These are phyloP conservation scores for Thaumatotibia leucotreta DNA, from an alignment of 1,140 invertebrate genomes.

Conservation along the genomic window DNA sequence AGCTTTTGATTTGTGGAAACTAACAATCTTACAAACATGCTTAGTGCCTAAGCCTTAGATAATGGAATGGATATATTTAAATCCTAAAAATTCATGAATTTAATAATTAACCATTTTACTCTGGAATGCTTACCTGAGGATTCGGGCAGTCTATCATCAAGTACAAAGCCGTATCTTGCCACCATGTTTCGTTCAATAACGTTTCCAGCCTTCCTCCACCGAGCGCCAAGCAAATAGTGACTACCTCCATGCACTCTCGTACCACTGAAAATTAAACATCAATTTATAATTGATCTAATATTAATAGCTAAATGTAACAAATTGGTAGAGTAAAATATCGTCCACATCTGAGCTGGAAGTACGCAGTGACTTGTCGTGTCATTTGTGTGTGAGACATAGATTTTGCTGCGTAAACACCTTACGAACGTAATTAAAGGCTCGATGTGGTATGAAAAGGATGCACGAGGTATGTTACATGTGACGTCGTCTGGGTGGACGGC, in stretches of 20 bases:
- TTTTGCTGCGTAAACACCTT: not conserved
- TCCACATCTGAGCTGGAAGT: too few species aligned
- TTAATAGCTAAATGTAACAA: not conserved
- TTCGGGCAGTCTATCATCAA: conserved; percentile 88
- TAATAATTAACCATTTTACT: not conserved
- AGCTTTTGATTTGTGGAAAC: too few species aligned
- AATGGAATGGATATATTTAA: too few species aligned
- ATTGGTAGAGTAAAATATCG: not conserved
- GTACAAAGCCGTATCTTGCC: conserved; percentile 93
- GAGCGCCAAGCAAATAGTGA: conserved; percentile 92
- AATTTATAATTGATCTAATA: not conserved
- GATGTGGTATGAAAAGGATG: not conserved
- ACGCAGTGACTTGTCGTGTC: too few species aligned
- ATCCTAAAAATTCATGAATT: too few species aligned
- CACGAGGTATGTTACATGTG: conserved; percentile 40
- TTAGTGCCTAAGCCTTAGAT: too few species aligned
- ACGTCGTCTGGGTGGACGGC: conserved; percentile 67
- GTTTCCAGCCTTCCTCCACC: conserved; percentile 89
- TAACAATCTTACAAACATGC: too few species aligned
- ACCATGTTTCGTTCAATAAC: conserved; percentile 84
- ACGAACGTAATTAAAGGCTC: not conserved
- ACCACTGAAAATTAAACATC: conserved; percentile 79
- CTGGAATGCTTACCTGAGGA: conserved; percentile 70
- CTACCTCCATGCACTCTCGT: conserved; percentile 93
- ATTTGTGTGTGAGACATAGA: too few species aligned